These are phyloP conservation scores for Aspidapion aeneum DNA, from an alignment of 2,888 invertebrate genomes.

Conservation along the genomic window DNA sequence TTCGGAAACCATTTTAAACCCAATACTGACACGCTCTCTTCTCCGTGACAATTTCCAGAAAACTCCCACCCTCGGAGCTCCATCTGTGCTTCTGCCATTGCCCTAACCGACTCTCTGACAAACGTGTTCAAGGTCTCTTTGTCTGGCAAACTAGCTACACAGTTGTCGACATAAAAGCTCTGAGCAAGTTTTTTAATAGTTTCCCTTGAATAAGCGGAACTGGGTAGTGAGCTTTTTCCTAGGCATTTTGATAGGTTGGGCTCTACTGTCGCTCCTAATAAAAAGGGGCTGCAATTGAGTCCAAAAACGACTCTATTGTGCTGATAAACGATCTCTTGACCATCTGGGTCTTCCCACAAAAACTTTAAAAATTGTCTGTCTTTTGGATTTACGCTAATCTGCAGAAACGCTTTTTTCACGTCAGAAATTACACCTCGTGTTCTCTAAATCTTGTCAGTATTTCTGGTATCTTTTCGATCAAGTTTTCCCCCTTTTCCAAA, in stretches of 20 bases:
- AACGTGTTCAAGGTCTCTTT: not conserved
- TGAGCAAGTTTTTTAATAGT: slow-evolving; percentile 6
- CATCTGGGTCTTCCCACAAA: slow-evolving; percentile 23
- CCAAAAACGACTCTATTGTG: not conserved
- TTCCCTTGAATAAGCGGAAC: not conserved
- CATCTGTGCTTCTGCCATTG: not conserved
- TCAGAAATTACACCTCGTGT: no score
- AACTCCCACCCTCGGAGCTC: slow-evolving; percentile 1
- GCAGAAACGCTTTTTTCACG: no score
- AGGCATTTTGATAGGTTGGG: not conserved
- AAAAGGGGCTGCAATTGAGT: not conserved
- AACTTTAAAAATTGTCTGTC: slow-evolving; percentile 30
- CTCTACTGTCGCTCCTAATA: not conserved
- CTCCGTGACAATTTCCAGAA: not conserved
- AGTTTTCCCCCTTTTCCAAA: slow-evolving; percentile 21
- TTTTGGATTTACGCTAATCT: slow-evolving; percentile 23
- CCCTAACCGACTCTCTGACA: not conserved
- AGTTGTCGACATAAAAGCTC: slow-evolving; percentile 10
- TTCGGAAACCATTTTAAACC: not conserved
- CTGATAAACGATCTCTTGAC: slow-evolving; percentile 5
- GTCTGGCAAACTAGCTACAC: not conserved
- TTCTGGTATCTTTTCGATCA: slow-evolving; percentile 15
- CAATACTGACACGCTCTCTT: not conserved
- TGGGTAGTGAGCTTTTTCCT: not conserved
- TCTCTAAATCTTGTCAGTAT: slow-evolving; percentile 22